phyloP scores from a whole-genome alignment of 2,888 invertebrate genomes.

The Pocota personata region DNA sequence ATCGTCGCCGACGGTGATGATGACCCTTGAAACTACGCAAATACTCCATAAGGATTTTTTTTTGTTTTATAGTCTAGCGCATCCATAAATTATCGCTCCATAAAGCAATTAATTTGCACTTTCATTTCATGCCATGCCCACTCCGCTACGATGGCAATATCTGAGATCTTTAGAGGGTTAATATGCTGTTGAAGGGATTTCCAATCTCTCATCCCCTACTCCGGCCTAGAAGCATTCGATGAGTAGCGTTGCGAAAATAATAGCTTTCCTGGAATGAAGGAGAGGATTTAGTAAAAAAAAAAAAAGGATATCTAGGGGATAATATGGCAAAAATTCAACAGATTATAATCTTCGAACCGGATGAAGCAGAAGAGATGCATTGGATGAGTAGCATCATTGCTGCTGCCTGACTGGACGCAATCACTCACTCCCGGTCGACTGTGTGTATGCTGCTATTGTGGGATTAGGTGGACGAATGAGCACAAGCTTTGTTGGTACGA shows the following conservation, averaged over 20 bases:
- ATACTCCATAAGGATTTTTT: slow-evolving; percentile 41
- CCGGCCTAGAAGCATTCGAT: slow-evolving; percentile 31
- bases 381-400: slow-evolving; percentile 48
- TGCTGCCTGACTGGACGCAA: slow-evolving; percentile 69
- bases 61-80: slow-evolving; percentile 78
- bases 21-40: slow-evolving; percentile 68
- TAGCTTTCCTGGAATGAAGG: slow-evolving; percentile 53
- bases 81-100: slow-evolving; percentile 81
- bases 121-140: slow-evolving; percentile 58
- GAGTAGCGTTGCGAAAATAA: slow-evolving; percentile 67
- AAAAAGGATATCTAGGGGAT: slow-evolving; percentile 32
- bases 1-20: slow-evolving; percentile 52
- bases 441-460: slow-evolving; percentile 39
- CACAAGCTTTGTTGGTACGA: slow-evolving; percentile 23
- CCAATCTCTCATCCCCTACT: slow-evolving; percentile 49
- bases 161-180: slow-evolving; percentile 69
- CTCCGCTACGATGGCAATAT: slow-evolving; percentile 52
- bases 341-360: slow-evolving; percentile 70
- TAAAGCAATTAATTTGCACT: slow-evolving; percentile 81
- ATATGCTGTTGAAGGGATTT: slow-evolving; percentile 68
- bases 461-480: slow-evolving; percentile 56
- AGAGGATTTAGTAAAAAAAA: slow-evolving; percentile 29
- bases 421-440: slow-evolving; percentile 54
- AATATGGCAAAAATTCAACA: slow-evolving; percentile 73
- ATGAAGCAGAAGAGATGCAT: slow-evolving; percentile 59